Evolutionary conservation across 2,797 vertebrate genomes (phyloP).

Genomic region (Pipistrellus pipistrellus): DNA sequence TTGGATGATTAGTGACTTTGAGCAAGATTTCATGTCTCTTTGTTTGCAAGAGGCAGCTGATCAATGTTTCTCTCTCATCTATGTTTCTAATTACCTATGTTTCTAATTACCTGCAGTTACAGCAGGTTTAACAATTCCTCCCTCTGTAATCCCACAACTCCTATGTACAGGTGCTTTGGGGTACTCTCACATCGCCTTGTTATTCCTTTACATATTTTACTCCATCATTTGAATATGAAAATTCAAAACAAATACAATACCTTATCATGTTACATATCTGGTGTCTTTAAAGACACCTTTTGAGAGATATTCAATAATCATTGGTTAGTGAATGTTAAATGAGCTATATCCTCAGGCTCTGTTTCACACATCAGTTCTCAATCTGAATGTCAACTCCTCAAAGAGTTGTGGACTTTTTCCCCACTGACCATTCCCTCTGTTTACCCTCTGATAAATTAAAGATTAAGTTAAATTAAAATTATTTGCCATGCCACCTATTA

Average conservation of each 20-base stretch:
- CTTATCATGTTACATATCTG: neutral
- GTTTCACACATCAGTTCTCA: neutral
- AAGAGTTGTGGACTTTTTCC: neutral
- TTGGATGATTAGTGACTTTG: too few species aligned
- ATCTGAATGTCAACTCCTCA: neutral
- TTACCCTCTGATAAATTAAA: neutral
- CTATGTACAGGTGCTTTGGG: neutral
- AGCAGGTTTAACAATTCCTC: neutral
- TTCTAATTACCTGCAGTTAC: too few species aligned
- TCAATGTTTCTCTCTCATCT: too few species aligned
- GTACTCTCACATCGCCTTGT: neutral
- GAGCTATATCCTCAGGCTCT: neutral
- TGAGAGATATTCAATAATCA: neutral
- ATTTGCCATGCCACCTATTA: neutral
- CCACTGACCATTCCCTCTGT: neutral
- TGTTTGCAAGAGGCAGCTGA: too few species aligned
- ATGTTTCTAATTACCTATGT: too few species aligned
- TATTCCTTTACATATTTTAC: constrained; percentile 17
- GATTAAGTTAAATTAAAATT: constrained; percentile 34
- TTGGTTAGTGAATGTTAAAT: neutral
- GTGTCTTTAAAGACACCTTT: neutral
- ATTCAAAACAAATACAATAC: neutral
- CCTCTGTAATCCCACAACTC: neutral
- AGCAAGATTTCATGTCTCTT: too few species aligned
- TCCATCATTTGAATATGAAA: neutral